A percentile compares a stretch with the other conserved stretches of the same genome.
Evolutionary conservation across 2,888 invertebrate species (phyloP).

Genomic region (Latrodectus elegans): DNA sequence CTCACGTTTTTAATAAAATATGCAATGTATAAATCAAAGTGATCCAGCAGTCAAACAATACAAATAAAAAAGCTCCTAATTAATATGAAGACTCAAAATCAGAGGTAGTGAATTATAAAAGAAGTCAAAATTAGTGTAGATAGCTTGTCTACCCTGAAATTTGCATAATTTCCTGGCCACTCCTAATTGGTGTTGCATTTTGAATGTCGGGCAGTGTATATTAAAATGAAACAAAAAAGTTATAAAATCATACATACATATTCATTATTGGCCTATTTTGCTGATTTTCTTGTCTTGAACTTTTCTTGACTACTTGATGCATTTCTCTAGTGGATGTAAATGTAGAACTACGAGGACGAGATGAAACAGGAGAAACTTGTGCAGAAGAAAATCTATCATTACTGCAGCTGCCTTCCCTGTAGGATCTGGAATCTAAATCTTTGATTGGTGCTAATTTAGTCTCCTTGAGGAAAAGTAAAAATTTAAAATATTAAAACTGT

Average conservation of each 20-base stretch:
- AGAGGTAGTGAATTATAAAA: no score
- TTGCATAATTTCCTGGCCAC: no score
- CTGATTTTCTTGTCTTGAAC: constrained; percentile 57
- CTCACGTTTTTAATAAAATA: no score
- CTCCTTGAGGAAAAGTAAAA: not conserved
- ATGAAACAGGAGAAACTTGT: constrained; percentile 30
- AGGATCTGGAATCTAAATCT: constrained; percentile 49
- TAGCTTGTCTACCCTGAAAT: no score
- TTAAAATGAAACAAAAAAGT: not conserved
- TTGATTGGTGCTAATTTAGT: not conserved
- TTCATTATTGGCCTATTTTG: constrained; percentile 75
- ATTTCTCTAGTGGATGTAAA: constrained; percentile 60
- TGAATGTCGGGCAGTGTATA: no score
- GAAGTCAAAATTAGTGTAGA: no score
- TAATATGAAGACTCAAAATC: no score
- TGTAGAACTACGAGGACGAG: constrained; percentile 72
- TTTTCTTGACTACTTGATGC: not conserved
- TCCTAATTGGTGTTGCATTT: no score
- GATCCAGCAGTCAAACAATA: no score
- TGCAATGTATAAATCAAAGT: no score
- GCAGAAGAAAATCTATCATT: constrained; percentile 35
- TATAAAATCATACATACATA: constrained; percentile 73
- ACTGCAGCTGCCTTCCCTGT: constrained; percentile 70
- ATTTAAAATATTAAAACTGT: not conserved
- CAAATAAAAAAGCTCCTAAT: no score